Conservation (phyloP, 1,140 invertebrate species). For the Gryllus bimaculatus region DNA sequence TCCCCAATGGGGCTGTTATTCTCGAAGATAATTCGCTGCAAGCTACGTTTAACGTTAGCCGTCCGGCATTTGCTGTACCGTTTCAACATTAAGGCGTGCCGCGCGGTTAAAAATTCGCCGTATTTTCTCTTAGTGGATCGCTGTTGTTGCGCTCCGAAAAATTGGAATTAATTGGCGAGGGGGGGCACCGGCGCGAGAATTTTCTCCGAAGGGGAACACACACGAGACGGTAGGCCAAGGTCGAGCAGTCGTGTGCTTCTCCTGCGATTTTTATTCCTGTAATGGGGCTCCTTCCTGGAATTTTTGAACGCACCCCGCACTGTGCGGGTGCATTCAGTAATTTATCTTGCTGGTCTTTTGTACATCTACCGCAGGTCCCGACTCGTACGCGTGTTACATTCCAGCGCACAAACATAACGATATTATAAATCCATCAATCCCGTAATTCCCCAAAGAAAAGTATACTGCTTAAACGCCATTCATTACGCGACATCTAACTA, state of each 20-base stretch:
- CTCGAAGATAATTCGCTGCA: background rate
- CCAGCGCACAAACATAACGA: background rate
- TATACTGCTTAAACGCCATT: background rate
- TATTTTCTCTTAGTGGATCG: background rate
- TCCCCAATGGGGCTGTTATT: background rate
- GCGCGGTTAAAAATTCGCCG: background rate
- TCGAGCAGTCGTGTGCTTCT: background rate
- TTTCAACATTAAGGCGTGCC: background rate
- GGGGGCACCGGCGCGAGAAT: background rate
- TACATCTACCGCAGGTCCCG: background rate
- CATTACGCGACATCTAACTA: background rate
- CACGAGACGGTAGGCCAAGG: background rate
- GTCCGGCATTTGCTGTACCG: background rate
- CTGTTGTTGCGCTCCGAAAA: background rate
- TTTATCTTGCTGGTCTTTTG: background rate
- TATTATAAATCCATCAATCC: background rate
- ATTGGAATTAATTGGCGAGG: background rate
- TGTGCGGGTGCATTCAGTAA: background rate
- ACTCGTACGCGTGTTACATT: background rate
- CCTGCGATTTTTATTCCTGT: background rate
- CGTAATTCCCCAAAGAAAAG: background rate
- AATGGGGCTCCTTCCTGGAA: background rate
- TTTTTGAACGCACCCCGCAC: background rate
- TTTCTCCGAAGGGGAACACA: background rate
- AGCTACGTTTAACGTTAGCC: background rate